phyloP scores from a whole-genome alignment of 1,140 invertebrate genomes.

The Saccostrea glomerata region DNA sequence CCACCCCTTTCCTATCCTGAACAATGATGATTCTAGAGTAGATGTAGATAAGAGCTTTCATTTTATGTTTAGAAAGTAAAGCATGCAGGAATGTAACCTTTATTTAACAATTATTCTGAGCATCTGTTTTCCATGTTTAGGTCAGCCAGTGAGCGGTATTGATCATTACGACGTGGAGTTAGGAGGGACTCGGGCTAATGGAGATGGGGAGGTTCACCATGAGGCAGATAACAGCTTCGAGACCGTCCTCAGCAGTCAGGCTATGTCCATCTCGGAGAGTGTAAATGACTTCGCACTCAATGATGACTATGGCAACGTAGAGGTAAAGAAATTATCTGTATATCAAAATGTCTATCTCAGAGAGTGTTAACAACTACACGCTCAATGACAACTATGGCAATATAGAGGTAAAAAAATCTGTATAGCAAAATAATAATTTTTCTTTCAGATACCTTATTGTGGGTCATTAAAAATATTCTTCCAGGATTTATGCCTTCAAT shows the following conservation, averaged over 20 bases:
- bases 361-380: slow-evolving; percentile 40
- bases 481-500: no score
- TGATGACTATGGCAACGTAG: slow-evolving; percentile 33
- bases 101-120: no score
- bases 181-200: slow-evolving; percentile 19
- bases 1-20: no score
- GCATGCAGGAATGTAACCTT: no score
- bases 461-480: no score
- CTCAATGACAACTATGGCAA: slow-evolving; percentile 30
- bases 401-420: background rate
- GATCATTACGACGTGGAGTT: slow-evolving; percentile 9
- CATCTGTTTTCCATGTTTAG: background rate
- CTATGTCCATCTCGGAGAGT: slow-evolving; percentile 56
- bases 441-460: no score
- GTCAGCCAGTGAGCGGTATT: slow-evolving; percentile 12
- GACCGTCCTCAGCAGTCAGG: slow-evolving; percentile 52
- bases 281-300: slow-evolving; percentile 23
- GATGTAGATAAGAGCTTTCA: background rate
- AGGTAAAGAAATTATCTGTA: background rate
- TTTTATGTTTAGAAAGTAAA: background rate
- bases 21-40: no score
- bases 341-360: slow-evolving; percentile 51
- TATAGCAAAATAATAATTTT: no score
- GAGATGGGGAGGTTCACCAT: slow-evolving; percentile 26
- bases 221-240: slow-evolving; percentile 53